Evolutionary conservation across 2,888 invertebrate genomes (phyloP).

Genomic region (Athripsodes cinereus): DNA sequence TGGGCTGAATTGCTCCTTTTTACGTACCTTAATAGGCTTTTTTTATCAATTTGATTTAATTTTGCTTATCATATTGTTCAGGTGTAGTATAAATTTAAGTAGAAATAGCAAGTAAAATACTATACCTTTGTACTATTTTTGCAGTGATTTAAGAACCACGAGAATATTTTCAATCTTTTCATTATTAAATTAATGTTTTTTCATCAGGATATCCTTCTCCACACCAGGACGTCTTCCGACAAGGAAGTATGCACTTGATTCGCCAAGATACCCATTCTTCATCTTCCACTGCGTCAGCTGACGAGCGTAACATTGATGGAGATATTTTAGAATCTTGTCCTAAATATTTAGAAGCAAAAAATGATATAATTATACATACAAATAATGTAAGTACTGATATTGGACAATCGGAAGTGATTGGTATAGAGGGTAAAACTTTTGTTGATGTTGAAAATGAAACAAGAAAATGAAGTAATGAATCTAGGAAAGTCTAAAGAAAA

Average conservation of each 20-base stretch:
- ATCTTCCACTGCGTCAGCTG: constrained; percentile 5
- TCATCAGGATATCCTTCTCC: constrained; percentile 15
- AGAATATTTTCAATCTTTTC: too few relatives aligned
- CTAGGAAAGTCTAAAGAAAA: not conserved
- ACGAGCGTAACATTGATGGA: not conserved
- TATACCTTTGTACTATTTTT: too few relatives aligned
- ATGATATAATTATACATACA: not conserved
- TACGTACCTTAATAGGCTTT: too few relatives aligned
- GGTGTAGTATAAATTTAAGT: too few relatives aligned
- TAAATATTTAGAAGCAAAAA: not conserved
- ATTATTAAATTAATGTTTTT: too few relatives aligned
- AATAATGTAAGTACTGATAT: too few relatives aligned
- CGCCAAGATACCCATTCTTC: constrained; percentile 4
- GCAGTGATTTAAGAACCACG: too few relatives aligned
- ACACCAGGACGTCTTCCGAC: constrained; percentile 6
- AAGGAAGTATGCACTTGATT: not conserved
- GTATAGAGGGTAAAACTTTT: not conserved
- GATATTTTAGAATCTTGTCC: not conserved
- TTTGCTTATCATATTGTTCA: too few relatives aligned
- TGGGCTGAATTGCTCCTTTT: too few relatives aligned
- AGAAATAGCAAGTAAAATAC: too few relatives aligned
- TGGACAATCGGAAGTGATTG: not conserved
- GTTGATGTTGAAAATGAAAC: not conserved
- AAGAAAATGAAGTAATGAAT: not conserved
- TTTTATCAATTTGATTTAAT: too few relatives aligned